Evolutionary conservation across 2,113 vertebrate genomes (phyloP).

Genomic region (Oxyruncus cristatus): DNA sequence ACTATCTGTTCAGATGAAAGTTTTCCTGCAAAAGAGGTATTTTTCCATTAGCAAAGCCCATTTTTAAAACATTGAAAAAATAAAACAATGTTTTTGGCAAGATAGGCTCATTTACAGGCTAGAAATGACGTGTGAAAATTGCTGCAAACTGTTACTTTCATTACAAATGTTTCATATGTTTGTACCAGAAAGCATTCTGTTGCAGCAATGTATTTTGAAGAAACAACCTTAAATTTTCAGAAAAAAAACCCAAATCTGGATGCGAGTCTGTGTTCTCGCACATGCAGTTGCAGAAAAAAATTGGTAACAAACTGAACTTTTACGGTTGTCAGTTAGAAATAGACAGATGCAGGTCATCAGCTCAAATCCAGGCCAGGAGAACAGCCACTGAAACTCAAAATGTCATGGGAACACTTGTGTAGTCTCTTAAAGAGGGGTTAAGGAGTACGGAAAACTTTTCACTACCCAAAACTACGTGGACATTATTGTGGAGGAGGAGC

Average conservation of each 20-base stretch:
- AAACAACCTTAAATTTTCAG: not conserved
- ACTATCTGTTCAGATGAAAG: not conserved
- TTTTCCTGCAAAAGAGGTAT: not conserved
- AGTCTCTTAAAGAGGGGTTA: not conserved
- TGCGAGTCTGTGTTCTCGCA: not conserved
- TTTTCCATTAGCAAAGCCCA: not conserved
- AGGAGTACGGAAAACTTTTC: not conserved
- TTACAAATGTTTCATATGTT: not conserved
- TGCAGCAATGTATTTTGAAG: not conserved
- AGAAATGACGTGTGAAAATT: not conserved
- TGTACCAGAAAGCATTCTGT: not conserved
- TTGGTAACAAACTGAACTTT: not conserved
- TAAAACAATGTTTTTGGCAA: not conserved
- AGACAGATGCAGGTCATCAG: not conserved
- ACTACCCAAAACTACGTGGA: not conserved
- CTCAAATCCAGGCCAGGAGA: not conserved
- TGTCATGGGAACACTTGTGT: not conserved
- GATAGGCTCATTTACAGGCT: not conserved
- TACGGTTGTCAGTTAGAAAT: not conserved
- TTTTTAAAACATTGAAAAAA: not conserved
- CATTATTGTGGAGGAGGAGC: not conserved
- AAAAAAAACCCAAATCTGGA: not conserved
- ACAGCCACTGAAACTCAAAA: not conserved
- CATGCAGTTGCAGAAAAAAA: not conserved
- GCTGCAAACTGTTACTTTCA: not conserved